phyloP scores from a whole-genome alignment of 2,113 vertebrate genomes.

The Labeo catla region DNA sequence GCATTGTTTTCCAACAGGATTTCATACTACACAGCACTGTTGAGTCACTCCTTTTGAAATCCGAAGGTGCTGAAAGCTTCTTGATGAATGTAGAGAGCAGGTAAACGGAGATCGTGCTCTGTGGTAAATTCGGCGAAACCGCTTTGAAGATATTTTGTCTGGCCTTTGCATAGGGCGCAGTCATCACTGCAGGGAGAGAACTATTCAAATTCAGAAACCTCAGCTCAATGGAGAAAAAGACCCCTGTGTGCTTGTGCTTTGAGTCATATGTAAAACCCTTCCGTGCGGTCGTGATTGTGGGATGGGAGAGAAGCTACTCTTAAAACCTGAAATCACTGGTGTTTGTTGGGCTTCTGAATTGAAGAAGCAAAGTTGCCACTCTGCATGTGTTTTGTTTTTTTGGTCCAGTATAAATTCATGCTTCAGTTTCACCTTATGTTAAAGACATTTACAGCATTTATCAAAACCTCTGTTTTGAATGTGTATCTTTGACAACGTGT shows the following conservation, averaged over 20 bases:
- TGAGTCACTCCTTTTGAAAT: conserved; percentile 28
- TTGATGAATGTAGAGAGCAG: neutral
- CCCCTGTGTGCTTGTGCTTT: conserved; percentile 58
- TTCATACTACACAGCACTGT: conserved; percentile 6
- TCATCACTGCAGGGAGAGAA: conserved; percentile 50
- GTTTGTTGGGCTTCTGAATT: neutral
- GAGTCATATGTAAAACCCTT: conserved; percentile 63
- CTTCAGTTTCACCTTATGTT: neutral
- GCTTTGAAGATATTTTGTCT: conserved; percentile 38
- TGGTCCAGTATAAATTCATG: neutral
- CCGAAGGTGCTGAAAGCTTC: conserved; percentile 1
- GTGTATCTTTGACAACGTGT: too few species aligned
- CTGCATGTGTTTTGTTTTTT: neutral
- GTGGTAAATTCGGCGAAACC: conserved; percentile 13
- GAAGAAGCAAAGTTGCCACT: neutral
- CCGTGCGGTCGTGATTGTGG: conserved; percentile 27
- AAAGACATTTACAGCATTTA: neutral
- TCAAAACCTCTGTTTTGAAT: too few species aligned
- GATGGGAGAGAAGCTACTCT: conserved; percentile 10
- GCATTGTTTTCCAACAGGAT: conserved; percentile 7
- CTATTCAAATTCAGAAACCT: conserved; percentile 52
- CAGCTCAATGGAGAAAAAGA: conserved; percentile 60
- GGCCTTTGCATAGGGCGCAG: conserved; percentile 39
- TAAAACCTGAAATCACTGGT: conserved; percentile 11
- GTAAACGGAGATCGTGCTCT: conserved; percentile 9